phyloP scores from a whole-genome alignment of 2,888 invertebrate genomes.

The Mimas tiliae region DNA sequence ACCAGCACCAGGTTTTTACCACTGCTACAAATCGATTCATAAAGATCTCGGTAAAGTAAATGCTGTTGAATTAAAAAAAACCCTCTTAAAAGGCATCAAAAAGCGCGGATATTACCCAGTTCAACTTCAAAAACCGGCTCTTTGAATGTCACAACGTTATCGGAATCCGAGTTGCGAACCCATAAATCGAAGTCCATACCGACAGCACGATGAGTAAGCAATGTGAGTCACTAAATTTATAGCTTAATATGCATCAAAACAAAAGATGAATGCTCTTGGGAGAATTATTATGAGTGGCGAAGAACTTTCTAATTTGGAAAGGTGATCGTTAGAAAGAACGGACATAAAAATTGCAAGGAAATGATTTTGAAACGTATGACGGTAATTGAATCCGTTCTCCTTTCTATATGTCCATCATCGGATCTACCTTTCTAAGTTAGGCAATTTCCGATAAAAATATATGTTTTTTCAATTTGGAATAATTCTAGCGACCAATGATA shows the following conservation, averaged over 20 bases:
- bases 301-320: constrained; percentile 13
- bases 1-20: background rate
- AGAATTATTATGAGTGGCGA: constrained; percentile 8
- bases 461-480: too few species aligned
- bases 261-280: background rate
- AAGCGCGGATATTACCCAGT: too few species aligned
- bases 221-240: constrained; percentile 25
- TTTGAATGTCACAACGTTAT: constrained; percentile 17
- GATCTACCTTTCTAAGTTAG: background rate
- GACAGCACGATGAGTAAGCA: constrained; percentile 17
- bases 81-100: constrained; percentile 1
- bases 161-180: background rate
- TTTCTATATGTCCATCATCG: background rate
- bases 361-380: background rate
- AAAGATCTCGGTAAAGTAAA: background rate
- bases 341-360: background rate
- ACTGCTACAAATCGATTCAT: background rate
- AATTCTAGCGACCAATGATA: too few species aligned
- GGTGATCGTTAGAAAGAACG: background rate
- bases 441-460: background rate
- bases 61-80: background rate
- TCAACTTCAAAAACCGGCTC: constrained; percentile 19
- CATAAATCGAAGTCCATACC: constrained; percentile 14
- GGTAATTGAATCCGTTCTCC: background rate
- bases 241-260: constrained; percentile 18